These are phyloP conservation scores for Macaca mulatta DNA, from an alignment of 2,113 vertebrate genomes.

Conservation along the genomic window DNA sequence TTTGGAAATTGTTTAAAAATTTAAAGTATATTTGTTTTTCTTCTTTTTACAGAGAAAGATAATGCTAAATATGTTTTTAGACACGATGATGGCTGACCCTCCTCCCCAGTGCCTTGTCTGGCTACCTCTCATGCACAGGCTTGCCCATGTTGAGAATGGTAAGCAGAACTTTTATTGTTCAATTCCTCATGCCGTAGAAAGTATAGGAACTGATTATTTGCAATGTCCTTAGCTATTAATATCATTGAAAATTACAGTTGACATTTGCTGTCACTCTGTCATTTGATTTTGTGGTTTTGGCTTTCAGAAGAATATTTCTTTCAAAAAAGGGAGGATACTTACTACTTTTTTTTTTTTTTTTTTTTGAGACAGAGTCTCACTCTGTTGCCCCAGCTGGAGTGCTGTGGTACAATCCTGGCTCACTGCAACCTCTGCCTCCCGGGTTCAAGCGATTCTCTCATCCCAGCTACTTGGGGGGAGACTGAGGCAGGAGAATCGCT, in stretches of 20 bases:
- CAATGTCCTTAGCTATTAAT: neutral
- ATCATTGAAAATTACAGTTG: neutral
- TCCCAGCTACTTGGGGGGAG: too few species aligned
- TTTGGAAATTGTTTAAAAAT: neutral
- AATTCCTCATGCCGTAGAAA: neutral
- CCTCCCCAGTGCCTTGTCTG: slow-evolving; percentile 99
- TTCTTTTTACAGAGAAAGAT: slow-evolving; percentile 93
- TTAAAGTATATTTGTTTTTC: slow-evolving; percentile 42
- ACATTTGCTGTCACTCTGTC: neutral
- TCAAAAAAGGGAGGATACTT: neutral
- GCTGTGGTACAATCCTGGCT: too few species aligned
- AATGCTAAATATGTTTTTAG: slow-evolving; percentile 95
- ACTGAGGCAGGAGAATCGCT: too few species aligned
- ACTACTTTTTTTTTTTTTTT: neutral
- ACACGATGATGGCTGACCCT: slow-evolving; percentile 96
- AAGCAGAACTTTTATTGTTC: neutral
- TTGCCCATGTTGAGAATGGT: slow-evolving; percentile 99
- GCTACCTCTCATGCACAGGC: slow-evolving; percentile 98
- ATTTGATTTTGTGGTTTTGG: slow-evolving; percentile 9
- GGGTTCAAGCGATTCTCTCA: too few species aligned
- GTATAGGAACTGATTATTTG: neutral
- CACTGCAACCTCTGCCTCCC: too few species aligned
- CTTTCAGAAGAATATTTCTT: slow-evolving; percentile 33
- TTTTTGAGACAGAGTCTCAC: too few species aligned
- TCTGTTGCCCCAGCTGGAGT: too few species aligned